phyloP scores from a whole-genome alignment of 2,113 vertebrate genomes.

The Lonchura striata region DNA sequence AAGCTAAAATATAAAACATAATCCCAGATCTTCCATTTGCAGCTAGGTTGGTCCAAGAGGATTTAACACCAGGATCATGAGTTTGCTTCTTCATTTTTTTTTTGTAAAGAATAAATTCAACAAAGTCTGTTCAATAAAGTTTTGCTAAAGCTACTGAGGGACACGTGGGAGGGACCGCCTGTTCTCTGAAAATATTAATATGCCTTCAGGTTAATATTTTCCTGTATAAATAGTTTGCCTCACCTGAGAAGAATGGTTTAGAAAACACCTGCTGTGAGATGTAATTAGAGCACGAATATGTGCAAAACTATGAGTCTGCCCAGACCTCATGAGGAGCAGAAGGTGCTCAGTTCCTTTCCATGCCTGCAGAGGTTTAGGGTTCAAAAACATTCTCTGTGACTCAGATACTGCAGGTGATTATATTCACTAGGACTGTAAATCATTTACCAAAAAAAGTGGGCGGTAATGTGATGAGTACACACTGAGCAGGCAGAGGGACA shows the following conservation, averaged over 20 bases:
- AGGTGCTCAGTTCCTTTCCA: not conserved
- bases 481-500: not conserved
- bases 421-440: conserved; percentile 8
- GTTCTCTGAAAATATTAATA: not conserved
- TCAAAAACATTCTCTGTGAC: conserved; percentile 12
- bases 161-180: not conserved
- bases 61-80: not conserved
- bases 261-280: conserved; percentile 15
- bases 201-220: conserved; percentile 12
- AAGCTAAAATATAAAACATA: not conserved
- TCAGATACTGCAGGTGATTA: conserved; percentile 29
- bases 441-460: conserved; percentile 24
- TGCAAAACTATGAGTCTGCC: not conserved
- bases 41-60: not conserved
- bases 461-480: conserved; percentile 33
- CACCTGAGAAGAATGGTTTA: conserved; percentile 29
- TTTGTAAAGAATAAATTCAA: not conserved
- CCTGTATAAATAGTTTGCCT: conserved; percentile 4
- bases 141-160: not conserved
- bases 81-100: not conserved
- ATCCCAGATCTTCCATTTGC: not conserved
- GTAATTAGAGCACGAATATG: not conserved
- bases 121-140: not conserved
- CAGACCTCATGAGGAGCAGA: not conserved
- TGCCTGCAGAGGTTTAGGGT: not conserved